Base-by-base conservation (phyloP, 2,888 invertebrate species). In the Bhutanitis thaidina region DNA sequence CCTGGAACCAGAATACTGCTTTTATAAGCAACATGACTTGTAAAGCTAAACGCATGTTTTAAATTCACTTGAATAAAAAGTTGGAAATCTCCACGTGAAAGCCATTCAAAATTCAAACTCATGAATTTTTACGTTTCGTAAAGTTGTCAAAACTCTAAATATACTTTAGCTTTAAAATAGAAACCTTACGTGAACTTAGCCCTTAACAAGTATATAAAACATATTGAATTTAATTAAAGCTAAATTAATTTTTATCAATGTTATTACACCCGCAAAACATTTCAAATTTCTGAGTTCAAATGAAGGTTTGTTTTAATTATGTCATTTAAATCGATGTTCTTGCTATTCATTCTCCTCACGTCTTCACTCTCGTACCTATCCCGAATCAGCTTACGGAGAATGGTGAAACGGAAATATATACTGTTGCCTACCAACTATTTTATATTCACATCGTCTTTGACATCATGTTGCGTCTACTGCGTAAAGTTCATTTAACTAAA, bases 401-500 rank as follows among this genome's bases (percentile, higher is more conserved):
- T 62, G 67, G 64, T 63, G 66, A 61, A 69, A 70, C 62, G 61
- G 59, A 59, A 70, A 72, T 72, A 56, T 61, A 69, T 69, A 54
- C 50, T 55, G 55, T 59, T 57, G 49, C 53, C 46, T 52, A 56
- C 55, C 53, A 68, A 69, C 73, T 76, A 73, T 75, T 81, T 77
- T 77, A 75, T 73, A 80, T 81, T 75, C 74, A 69, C 70, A 61
- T 72, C 71, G 69, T 66, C 73, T 72, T 67, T 68, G 66, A 69
- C 72, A 71, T 71, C 71, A 74, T 69, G 73, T 74, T 65, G 64
- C 69, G 63, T 67, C 68, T 70, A 72, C 73, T 74, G 69, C 72
- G 73, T 71, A 73, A 76, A 81, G 71, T 77, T 80, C 79, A 81
- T 83, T 82, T 80, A 71, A 81, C 80, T 80, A 66, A 60, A 38